Conservation (phyloP, 1,140 invertebrate species). For the Penaeus chinensis region DNA sequence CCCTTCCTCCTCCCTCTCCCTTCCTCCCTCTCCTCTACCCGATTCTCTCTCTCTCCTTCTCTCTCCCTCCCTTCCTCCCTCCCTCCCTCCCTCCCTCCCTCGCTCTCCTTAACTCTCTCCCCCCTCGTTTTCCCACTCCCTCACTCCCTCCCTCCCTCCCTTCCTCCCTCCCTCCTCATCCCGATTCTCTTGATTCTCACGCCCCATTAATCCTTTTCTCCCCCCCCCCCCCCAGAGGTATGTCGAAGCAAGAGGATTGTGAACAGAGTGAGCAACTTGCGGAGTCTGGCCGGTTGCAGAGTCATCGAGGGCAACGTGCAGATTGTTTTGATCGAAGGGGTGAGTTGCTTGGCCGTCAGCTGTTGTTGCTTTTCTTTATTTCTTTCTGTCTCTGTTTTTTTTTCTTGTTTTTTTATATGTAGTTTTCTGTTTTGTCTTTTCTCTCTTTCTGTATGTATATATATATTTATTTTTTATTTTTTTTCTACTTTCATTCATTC, state of each 20-base stretch:
- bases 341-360: neutral
- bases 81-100: too few relatives aligned
- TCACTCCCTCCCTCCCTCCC: neutral
- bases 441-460: too few relatives aligned
- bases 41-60: neutral
- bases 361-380: too few relatives aligned
- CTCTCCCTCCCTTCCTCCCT: neutral
- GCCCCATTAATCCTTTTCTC: neutral
- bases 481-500: too few relatives aligned
- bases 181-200: neutral
- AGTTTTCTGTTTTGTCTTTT: too few relatives aligned
- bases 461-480: too few relatives aligned
- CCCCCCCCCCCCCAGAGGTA: neutral
- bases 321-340: constrained; percentile 8
- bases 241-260: constrained; percentile 13
- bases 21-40: neutral
- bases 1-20: neutral
- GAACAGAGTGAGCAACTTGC: neutral
- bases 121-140: too few relatives aligned
- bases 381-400: too few relatives aligned
- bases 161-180: neutral
- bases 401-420: too few relatives aligned
- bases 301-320: constrained; percentile 24
- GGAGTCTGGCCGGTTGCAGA: neutral
- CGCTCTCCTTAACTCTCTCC: too few relatives aligned